Evolutionary conservation across 2,113 vertebrate species (phyloP).

Genomic region (Peromyscus leucopus): DNA sequence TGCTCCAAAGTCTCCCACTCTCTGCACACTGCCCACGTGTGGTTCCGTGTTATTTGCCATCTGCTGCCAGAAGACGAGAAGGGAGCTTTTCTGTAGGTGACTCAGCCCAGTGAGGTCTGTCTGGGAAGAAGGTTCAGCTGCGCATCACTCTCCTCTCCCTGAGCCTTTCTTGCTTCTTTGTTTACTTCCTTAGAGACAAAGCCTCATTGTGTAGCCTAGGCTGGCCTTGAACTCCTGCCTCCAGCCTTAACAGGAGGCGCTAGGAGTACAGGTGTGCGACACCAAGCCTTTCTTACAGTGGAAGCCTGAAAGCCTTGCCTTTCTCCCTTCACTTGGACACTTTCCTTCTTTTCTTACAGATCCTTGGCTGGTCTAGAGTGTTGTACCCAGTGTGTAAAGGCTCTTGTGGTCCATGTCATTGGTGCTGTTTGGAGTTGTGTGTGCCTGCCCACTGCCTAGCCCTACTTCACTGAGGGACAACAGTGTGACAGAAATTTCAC

Average conservation of each 20-base stretch:
- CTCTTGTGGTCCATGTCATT: accelerated
- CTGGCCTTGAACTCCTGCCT: background rate
- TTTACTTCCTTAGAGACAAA: background rate
- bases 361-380: background rate
- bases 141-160: background rate
- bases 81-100: background rate
- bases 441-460: accelerated
- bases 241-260: background rate
- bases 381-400: background rate
- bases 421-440: background rate
- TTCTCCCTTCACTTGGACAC: background rate
- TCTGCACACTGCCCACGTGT: background rate
- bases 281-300: background rate
- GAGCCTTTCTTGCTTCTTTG: background rate
- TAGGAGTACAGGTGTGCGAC: background rate
- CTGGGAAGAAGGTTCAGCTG: background rate
- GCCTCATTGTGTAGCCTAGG: background rate
- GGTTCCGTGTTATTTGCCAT: background rate
- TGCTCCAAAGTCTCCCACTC: background rate
- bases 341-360: background rate
- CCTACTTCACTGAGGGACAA: background rate
- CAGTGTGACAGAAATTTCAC: accelerated
- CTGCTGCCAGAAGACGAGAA: background rate
- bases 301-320: background rate
- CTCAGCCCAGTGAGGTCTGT: background rate